phyloP scores from a whole-genome alignment of 2,888 invertebrate species.

The Tetranychus truncatus region DNA sequence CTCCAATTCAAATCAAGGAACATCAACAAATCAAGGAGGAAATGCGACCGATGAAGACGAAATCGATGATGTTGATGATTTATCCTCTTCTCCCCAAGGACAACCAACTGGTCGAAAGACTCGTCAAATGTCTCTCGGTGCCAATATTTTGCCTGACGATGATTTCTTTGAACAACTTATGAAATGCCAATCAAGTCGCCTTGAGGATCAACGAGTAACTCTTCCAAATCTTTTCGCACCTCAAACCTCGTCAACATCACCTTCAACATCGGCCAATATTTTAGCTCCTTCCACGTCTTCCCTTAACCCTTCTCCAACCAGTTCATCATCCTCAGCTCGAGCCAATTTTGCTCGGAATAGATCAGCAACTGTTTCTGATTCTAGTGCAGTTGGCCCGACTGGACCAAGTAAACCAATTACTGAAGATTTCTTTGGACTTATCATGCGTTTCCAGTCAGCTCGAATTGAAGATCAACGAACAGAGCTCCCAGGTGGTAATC shows the following conservation, averaged over 20 bases:
- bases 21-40: too few relatives aligned
- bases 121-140: not conserved
- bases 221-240: conserved; percentile 29
- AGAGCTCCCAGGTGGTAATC: conserved; percentile 31
- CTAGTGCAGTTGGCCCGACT: conserved; percentile 41
- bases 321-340: not conserved
- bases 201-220: conserved; percentile 77
- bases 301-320: not conserved
- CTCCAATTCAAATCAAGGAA: too few relatives aligned
- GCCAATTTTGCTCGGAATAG: not conserved
- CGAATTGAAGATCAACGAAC: conserved; percentile 88
- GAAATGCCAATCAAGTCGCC: conserved; percentile 60
- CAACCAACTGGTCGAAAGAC: too few relatives aligned
- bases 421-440: conserved; percentile 79
- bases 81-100: too few relatives aligned
- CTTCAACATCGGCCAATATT: not conserved
- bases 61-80: too few relatives aligned
- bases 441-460: conserved; percentile 62
- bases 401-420: conserved; percentile 49
- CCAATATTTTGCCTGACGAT: conserved; percentile 50
- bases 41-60: too few relatives aligned
- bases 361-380: not conserved
- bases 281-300: not conserved
- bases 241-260: not conserved
- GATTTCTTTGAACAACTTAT: conserved; percentile 82